These are phyloP conservation scores for Calameuta pallipes DNA, from an alignment of 2,888 invertebrate species.

Conservation along the genomic window DNA sequence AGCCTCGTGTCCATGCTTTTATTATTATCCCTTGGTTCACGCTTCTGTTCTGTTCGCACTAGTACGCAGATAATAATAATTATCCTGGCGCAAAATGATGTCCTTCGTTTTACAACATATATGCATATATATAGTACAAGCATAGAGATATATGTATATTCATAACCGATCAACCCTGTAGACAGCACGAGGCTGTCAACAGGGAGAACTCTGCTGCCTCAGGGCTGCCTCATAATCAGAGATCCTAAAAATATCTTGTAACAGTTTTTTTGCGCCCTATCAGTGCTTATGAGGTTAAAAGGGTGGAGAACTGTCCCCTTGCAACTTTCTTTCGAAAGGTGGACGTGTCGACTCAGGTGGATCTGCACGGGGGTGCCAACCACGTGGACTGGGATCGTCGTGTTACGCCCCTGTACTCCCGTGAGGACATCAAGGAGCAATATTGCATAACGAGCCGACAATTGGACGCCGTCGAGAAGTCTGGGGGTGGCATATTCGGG, in stretches of 20 bases:
- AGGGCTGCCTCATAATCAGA: background rate
- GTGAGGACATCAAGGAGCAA: constrained; percentile 91
- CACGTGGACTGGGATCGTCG: constrained; percentile 66
- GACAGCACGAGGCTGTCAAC: background rate
- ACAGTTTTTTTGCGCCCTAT: background rate
- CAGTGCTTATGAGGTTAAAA: background rate
- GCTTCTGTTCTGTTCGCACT: background rate
- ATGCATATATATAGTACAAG: background rate
- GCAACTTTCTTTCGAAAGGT: constrained; percentile 46
- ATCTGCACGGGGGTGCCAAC: constrained; percentile 68
- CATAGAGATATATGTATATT: background rate
- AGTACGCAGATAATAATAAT: background rate
- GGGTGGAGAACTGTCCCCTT: background rate
- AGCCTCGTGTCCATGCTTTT: background rate
- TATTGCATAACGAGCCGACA: constrained; percentile 94
- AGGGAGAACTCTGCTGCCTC: no score
- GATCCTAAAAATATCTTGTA: background rate
- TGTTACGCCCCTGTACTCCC: constrained; percentile 78
- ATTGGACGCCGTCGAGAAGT: constrained; percentile 81
- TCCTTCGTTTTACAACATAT: background rate
- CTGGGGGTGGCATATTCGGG: constrained; percentile 80
- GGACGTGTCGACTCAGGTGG: constrained; percentile 65
- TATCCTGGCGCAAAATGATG: background rate
- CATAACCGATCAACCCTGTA: no score
- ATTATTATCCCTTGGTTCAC: background rate